A percentile compares a stretch with the other conserved stretches of the same genome.
These are phyloP conservation scores for Meghimatium bilineatum DNA, from an alignment of 2,888 invertebrate genomes.

Conservation along the genomic window DNA sequence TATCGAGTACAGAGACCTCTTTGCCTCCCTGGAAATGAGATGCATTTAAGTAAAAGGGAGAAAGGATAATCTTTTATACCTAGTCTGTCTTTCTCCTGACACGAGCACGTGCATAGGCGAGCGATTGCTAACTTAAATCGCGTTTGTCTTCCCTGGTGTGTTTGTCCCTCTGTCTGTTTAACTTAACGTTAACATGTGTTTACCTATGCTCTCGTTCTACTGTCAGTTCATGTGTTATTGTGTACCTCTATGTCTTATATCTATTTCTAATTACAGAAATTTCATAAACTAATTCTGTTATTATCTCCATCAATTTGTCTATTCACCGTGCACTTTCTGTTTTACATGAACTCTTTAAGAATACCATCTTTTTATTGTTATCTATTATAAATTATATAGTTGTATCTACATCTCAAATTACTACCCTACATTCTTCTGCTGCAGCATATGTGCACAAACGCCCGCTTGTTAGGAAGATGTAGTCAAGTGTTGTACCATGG, in stretches of 20 bases:
- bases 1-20: neutral
- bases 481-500: too few species aligned
- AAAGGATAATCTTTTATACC: neutral
- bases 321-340: too few species aligned
- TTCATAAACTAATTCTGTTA: neutral
- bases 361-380: too few species aligned
- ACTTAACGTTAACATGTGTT: neutral
- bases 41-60: neutral
- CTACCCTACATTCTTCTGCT: too few species aligned
- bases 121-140: neutral
- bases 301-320: neutral
- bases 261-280: neutral
- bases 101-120: neutral
- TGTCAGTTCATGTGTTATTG: neutral
- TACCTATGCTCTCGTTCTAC: neutral
- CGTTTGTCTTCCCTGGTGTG: neutral
- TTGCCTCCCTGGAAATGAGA: neutral
- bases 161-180: constrained; percentile 13
- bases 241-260: neutral
- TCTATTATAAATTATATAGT: too few species aligned
- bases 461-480: too few species aligned
- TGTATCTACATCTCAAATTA: too few species aligned
- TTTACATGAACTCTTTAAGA: too few species aligned
- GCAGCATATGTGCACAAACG: too few species aligned
- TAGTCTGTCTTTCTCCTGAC: neutral